phyloP scores from a whole-genome alignment of 2,113 vertebrate species.

The Condylura cristata region DNA sequence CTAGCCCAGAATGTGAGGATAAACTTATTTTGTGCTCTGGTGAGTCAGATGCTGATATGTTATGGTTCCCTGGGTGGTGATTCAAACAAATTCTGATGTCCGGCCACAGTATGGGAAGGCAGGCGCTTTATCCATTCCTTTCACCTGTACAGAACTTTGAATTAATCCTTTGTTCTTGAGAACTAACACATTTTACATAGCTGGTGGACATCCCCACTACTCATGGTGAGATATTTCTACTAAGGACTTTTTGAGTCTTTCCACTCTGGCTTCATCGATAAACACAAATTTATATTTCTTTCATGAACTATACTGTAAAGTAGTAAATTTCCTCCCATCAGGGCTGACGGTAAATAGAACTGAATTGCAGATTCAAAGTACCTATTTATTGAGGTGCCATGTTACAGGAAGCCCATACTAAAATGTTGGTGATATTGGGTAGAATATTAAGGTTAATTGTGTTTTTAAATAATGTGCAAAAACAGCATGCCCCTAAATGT shows the following conservation, averaged over 20 bases:
- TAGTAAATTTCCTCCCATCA: background rate
- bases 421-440: background rate
- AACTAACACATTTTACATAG: background rate
- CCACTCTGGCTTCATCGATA: background rate
- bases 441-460: too few relatives aligned
- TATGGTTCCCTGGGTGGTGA: background rate
- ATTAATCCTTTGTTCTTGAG: constrained; percentile 7
- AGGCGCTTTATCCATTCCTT: background rate
- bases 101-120: background rate
- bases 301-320: background rate
- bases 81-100: background rate
- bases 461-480: too few relatives aligned
- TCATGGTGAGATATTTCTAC: background rate
- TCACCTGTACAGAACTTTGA: constrained; percentile 34
- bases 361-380: background rate
- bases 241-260: background rate
- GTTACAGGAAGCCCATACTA: background rate
- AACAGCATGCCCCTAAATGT: background rate
- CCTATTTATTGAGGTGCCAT: background rate
- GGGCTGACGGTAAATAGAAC: constrained; percentile 7
- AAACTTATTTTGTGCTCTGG: constrained; percentile 21
- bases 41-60: background rate
- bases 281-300: background rate
- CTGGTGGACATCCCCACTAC: background rate
- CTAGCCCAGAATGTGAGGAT: constrained; percentile 8